A percentile compares a stretch with the other conserved stretches of the same genome.
phyloP scores from a whole-genome alignment of 2,797 vertebrate genomes.

The Lateolabrax maculatus region DNA sequence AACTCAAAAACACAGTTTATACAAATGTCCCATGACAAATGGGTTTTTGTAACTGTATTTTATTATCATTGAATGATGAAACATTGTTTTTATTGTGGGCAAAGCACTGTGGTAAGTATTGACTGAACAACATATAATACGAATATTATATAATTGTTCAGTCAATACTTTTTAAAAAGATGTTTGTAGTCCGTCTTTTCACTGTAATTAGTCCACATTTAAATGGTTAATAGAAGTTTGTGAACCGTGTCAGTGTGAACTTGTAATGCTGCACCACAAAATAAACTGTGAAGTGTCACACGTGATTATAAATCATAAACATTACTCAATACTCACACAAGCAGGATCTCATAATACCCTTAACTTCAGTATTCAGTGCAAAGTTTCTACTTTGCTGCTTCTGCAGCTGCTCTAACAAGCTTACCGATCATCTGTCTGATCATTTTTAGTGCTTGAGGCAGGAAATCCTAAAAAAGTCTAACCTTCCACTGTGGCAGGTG shows the following conservation, averaged over 20 bases:
- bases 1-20: not conserved
- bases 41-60: not conserved
- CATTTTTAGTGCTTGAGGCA: not conserved
- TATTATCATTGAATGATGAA: not conserved
- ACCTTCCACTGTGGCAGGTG: constrained; percentile 99
- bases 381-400: not conserved
- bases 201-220: not conserved
- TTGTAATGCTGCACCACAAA: not conserved
- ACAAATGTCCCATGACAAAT: not conserved
- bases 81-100: not conserved
- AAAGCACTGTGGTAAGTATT: not conserved
- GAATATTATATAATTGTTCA: not conserved
- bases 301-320: not conserved
- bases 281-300: not conserved
- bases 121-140: not conserved
- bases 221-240: not conserved
- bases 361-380: not conserved
- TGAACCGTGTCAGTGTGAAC: too few relatives aligned
- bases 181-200: not conserved
- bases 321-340: not conserved
- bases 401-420: not conserved
- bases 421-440: not conserved
- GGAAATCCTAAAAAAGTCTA: constrained; percentile 21
- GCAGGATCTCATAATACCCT: not conserved
- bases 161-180: not conserved